phyloP scores from a whole-genome alignment of 2,888 invertebrate genomes.

The Diabrotica balteata region DNA sequence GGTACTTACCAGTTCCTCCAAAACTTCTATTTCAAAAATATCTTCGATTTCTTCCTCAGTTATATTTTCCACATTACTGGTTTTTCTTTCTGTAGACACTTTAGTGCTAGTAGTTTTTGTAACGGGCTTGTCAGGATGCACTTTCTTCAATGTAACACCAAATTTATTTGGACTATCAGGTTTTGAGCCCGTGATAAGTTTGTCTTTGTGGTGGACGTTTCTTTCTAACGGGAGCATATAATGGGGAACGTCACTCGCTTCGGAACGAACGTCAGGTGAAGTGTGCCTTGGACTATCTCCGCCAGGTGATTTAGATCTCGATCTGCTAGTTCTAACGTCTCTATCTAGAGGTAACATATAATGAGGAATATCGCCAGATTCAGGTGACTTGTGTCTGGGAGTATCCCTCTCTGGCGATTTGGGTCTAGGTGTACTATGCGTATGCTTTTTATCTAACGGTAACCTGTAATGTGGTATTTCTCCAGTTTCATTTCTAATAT shows the following conservation, averaged over 20 bases:
- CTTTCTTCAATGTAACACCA: conserved; percentile 70
- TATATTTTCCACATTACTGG: conserved; percentile 18
- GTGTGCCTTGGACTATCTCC: not conserved
- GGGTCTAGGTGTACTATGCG: conserved; percentile 18
- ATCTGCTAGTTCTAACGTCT: not conserved
- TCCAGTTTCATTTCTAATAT: conserved; percentile 13
- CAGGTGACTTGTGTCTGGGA: not conserved
- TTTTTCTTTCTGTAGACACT: conserved; percentile 60
- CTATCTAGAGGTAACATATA: conserved; percentile 34
- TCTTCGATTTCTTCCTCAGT: conserved; percentile 71
- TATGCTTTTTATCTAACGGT: conserved; percentile 48
- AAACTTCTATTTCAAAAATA: conserved; percentile 72
- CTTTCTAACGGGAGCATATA: conserved; percentile 51
- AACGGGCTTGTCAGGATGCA: conserved; percentile 64
- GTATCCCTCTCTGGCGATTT: not conserved
- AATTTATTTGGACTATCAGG: conserved; percentile 64
- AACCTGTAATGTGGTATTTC: conserved; percentile 33
- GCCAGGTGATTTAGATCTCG: not conserved
- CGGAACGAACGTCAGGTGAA: not conserved
- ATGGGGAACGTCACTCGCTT: conserved; percentile 39
- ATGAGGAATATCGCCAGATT: conserved; percentile 23
- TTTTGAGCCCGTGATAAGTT: conserved; percentile 43
- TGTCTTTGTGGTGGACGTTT: conserved; percentile 41
- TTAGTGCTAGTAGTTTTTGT: conserved; percentile 52
- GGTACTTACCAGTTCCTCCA: conserved; percentile 73